Percentiles rank a stretch among this genome's conserved stretches.
Conservation (phyloP, 2,113 vertebrate species). For the Gambusia holbrooki region DNA sequence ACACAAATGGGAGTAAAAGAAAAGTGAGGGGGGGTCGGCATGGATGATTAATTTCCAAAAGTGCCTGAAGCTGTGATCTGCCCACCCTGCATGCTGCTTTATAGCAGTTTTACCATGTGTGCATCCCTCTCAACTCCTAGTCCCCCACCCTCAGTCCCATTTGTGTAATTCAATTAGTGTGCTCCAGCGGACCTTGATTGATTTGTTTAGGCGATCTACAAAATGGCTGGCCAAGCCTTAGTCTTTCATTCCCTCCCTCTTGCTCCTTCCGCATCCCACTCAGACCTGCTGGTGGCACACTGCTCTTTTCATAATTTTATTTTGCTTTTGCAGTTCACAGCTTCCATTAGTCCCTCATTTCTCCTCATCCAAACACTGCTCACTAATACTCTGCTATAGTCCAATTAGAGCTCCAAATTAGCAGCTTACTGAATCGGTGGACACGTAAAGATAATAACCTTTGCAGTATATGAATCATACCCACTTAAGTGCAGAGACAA, state of each 20-base stretch:
- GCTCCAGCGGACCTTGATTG: slow-evolving; percentile 76
- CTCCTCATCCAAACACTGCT: slow-evolving; percentile 15
- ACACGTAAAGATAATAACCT: slow-evolving; percentile 25
- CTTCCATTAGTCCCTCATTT: slow-evolving; percentile 47
- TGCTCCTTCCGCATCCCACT: slow-evolving; percentile 40
- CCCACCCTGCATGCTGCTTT: slow-evolving; percentile 59
- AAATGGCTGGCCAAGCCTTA: slow-evolving; percentile 66
- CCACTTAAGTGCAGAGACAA: neutral
- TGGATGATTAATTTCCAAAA: slow-evolving; percentile 76
- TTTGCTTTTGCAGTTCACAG: slow-evolving; percentile 34
- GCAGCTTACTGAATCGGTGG: slow-evolving; percentile 11
- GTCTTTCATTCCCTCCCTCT: slow-evolving; percentile 42
- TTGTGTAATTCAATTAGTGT: slow-evolving; percentile 82
- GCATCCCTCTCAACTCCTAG: slow-evolving; percentile 2
- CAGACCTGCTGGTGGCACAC: slow-evolving; percentile 38
- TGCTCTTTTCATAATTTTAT: slow-evolving; percentile 54
- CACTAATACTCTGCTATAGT: slow-evolving; percentile 2
- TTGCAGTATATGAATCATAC: slow-evolving; percentile 6
- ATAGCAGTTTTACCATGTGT: slow-evolving; percentile 61
- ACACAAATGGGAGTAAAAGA: slow-evolving; percentile 55
- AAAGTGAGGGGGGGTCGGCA: slow-evolving; percentile 46
- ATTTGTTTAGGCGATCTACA: slow-evolving; percentile 80
- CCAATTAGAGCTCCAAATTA: slow-evolving; percentile 47
- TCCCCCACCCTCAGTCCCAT: slow-evolving; percentile 59
- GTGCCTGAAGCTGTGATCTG: slow-evolving; percentile 66